These are phyloP conservation scores for Morone saxatilis DNA, from an alignment of 2,113 vertebrate genomes.

Conservation along the genomic window DNA sequence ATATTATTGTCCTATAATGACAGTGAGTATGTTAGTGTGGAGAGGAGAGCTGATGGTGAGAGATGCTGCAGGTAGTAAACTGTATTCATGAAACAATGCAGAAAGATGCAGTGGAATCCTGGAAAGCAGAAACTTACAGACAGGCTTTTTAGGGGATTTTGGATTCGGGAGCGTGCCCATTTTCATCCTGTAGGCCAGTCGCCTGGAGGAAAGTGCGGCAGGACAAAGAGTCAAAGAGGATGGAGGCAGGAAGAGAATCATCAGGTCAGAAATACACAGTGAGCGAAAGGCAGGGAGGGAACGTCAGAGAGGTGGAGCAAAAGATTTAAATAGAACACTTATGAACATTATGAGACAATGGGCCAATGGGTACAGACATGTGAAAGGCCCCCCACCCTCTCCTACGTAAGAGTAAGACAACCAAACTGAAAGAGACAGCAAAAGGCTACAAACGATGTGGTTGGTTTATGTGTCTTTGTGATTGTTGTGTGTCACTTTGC, in stretches of 20 bases:
- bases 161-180: slow-evolving; percentile 88
- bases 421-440: background rate
- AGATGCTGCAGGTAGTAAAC: slow-evolving; percentile 15
- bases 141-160: slow-evolving; percentile 87
- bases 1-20: slow-evolving; percentile 8
- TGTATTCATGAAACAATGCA: slow-evolving; percentile 13
- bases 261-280: slow-evolving; percentile 31
- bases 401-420: background rate
- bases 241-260: slow-evolving; percentile 38
- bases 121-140: slow-evolving; percentile 88
- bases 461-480: background rate
- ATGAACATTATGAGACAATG: slow-evolving; percentile 13
- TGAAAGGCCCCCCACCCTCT: background rate
- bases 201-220: slow-evolving; percentile 80
- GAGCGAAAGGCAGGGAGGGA: slow-evolving; percentile 14
- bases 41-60: background rate
- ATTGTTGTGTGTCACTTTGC: background rate
- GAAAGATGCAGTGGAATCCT: slow-evolving; percentile 30
- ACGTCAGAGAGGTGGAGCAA: slow-evolving; percentile 6
- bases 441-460: background rate
- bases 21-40: background rate
- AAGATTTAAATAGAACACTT: slow-evolving; percentile 11
- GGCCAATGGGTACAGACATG: background rate
- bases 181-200: slow-evolving; percentile 92
- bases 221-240: slow-evolving; percentile 46